Evolutionary conservation across 2,888 invertebrate genomes (phyloP).

Genomic region (Amblyteles armatorius): DNA sequence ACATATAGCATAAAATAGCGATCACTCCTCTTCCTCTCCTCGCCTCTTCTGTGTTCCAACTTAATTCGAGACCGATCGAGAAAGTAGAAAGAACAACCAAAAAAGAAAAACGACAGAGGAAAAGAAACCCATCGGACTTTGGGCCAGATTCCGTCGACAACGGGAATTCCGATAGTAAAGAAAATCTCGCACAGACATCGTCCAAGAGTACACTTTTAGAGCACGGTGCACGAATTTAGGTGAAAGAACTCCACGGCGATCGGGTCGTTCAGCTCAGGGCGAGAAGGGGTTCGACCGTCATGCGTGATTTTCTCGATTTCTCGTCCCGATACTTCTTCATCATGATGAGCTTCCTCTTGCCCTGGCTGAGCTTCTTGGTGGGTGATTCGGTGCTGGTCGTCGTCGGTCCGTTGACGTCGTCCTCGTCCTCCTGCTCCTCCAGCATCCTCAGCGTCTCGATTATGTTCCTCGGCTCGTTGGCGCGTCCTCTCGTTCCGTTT

Average conservation of each 20-base stretch:
- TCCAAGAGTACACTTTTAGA: conserved; percentile 65
- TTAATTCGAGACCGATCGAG: conserved; percentile 56
- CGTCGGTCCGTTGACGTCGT: conserved; percentile 47
- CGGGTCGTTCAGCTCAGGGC: conserved; percentile 81
- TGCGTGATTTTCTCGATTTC: conserved; percentile 81
- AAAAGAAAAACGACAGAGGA: conserved; percentile 44
- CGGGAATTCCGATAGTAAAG: conserved; percentile 73
- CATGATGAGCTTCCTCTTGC: conserved; percentile 81
- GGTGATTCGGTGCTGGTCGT: conserved; percentile 78
- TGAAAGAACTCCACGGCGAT: conserved; percentile 42
- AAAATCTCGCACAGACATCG: conserved; percentile 70
- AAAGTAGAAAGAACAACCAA: conserved; percentile 24
- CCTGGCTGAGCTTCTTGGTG: conserved; percentile 81
- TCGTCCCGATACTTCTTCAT: conserved; percentile 83
- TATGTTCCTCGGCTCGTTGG: conserved; percentile 91
- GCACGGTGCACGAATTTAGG: conserved; percentile 60
- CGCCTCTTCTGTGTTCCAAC: conserved; percentile 48
- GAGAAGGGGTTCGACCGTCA: conserved; percentile 81
- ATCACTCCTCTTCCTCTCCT: conserved; percentile 14
- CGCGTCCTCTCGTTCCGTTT: conserved; percentile 88
- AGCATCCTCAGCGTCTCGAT: conserved; percentile 92
- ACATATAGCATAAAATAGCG: conserved; percentile 21
- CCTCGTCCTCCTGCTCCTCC: conserved; percentile 86
- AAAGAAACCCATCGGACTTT: conserved; percentile 76
- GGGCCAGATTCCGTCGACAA: conserved; percentile 78